These are phyloP conservation scores for Sphenodon punctatus DNA, from an alignment of 2,797 vertebrate genomes.

Conservation along the genomic window DNA sequence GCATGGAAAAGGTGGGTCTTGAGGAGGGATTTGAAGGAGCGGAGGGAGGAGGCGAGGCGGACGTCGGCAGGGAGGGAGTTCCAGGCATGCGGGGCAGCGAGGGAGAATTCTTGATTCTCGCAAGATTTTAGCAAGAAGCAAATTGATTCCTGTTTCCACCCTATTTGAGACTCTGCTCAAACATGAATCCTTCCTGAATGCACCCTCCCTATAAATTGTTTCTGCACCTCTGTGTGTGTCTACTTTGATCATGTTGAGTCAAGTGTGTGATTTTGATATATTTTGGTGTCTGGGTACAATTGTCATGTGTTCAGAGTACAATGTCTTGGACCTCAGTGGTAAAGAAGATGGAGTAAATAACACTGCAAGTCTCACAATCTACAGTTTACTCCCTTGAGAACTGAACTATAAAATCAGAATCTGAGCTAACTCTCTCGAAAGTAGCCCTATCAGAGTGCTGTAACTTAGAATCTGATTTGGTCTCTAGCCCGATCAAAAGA, in stretches of 20 bases:
- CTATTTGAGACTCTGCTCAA: neutral
- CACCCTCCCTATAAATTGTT: neutral
- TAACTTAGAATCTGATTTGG: neutral
- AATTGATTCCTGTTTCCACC: too few species aligned
- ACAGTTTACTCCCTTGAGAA: neutral
- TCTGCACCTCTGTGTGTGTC: neutral
- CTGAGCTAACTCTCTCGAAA: neutral
- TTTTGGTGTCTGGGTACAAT: neutral
- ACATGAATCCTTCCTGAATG: neutral
- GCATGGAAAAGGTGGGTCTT: too few species aligned
- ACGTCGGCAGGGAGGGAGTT: too few species aligned
- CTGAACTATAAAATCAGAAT: neutral
- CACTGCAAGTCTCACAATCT: neutral
- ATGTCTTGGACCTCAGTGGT: neutral
- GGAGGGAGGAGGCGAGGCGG: too few species aligned
- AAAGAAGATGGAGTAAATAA: neutral
- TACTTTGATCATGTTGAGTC: neutral
- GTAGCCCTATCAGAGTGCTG: neutral
- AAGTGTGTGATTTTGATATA: neutral
- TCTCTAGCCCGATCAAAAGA: slow-evolving; percentile 1
- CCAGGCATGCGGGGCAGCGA: too few species aligned
- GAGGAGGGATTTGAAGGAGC: too few species aligned
- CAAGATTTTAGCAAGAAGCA: too few species aligned
- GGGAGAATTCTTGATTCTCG: too few species aligned
- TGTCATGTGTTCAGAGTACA: neutral